Conservation (phyloP, 2,113 vertebrate genomes). For the Peucedramus taeniatus region DNA sequence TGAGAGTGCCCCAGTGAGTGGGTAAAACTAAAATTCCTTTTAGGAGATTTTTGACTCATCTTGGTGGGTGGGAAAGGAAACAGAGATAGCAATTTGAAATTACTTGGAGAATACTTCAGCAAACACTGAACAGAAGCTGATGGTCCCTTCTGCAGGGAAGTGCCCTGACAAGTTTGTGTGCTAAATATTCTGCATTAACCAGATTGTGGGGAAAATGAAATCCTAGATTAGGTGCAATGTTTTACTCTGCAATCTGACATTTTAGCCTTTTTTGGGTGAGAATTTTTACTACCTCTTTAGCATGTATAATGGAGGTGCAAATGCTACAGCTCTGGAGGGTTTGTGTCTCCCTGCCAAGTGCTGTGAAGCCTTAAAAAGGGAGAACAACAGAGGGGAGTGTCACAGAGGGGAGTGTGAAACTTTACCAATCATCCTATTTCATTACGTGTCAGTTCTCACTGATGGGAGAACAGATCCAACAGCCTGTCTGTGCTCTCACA, state of each 20-base stretch:
- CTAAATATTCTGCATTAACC: neutral
- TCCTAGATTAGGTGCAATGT: neutral
- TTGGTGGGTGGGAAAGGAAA: neutral
- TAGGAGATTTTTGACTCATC: neutral
- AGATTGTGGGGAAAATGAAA: neutral
- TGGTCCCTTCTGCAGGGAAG: neutral
- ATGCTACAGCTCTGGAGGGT: neutral
- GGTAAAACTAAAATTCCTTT: neutral
- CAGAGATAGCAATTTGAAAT: fast-evolving
- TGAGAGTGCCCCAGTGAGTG: too few relatives aligned
- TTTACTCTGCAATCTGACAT: neutral
- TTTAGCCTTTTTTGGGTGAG: neutral
- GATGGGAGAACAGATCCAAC: neutral
- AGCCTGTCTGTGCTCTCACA: neutral
- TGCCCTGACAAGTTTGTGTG: neutral
- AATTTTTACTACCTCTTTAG: neutral
- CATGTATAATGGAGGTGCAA: neutral
- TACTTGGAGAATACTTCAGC: neutral
- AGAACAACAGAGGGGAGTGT: neutral
- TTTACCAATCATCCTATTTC: neutral
- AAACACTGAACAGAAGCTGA: neutral
- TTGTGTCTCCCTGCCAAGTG: neutral
- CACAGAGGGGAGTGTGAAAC: neutral
- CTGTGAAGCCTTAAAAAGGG: neutral
- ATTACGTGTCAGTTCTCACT: neutral